Percentiles rank a stretch among this genome's conserved stretches.
These are phyloP conservation scores for Oxycera nigricornis DNA, from an alignment of 2,888 invertebrate genomes.

Conservation along the genomic window DNA sequence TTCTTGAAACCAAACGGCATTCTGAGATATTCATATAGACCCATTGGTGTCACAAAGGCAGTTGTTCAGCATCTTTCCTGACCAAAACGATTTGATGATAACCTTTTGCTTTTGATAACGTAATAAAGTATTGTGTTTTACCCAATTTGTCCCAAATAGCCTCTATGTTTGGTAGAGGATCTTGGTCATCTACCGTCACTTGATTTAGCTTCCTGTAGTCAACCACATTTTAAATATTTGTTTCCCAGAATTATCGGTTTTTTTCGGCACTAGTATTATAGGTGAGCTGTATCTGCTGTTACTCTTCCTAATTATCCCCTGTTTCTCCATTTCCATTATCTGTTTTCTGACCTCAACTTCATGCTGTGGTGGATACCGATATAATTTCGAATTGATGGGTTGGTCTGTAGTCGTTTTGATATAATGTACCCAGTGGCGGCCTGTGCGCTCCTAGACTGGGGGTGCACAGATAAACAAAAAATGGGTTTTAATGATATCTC, in stretches of 20 bases:
- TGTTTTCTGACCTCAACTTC: slow-evolving; percentile 36
- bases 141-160: slow-evolving; percentile 42
- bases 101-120: slow-evolving; percentile 44
- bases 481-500: too few species aligned
- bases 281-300: slow-evolving; percentile 41
- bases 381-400: slow-evolving; percentile 43
- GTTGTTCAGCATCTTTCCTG: slow-evolving; percentile 45
- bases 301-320: slow-evolving; percentile 44
- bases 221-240: slow-evolving; percentile 45
- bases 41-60: slow-evolving; percentile 42
- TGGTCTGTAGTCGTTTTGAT: slow-evolving; percentile 40
- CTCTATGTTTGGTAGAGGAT: slow-evolving; percentile 46
- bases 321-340: slow-evolving; percentile 42
- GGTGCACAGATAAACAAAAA: too few species aligned
- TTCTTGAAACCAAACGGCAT: slow-evolving; percentile 45
- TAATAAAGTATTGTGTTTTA: slow-evolving; percentile 44
- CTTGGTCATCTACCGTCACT: slow-evolving; percentile 44
- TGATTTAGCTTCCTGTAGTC: slow-evolving; percentile 46
- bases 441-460: too few species aligned
- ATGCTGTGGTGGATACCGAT: slow-evolving; percentile 41
- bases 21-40: slow-evolving; percentile 38
- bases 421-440: too few species aligned
- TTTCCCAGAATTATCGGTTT: slow-evolving; percentile 41
- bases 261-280: slow-evolving; percentile 44
- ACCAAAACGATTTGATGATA: slow-evolving; percentile 40